These are phyloP conservation scores for Polymixis flavicincta DNA, from an alignment of 2,888 invertebrate genomes.

Conservation along the genomic window DNA sequence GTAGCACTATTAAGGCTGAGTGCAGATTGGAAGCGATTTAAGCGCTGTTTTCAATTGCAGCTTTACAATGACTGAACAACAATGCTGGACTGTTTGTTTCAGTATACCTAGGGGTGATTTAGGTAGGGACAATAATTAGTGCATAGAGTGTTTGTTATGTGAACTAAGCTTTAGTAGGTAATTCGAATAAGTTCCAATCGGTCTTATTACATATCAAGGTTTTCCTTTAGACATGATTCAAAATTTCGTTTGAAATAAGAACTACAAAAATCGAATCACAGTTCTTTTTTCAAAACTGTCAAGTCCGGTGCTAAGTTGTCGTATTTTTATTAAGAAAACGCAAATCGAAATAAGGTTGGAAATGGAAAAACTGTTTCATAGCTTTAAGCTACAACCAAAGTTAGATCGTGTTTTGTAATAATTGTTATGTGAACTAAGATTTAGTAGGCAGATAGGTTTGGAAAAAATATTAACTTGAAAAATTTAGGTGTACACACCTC, in stretches of 20 bases:
- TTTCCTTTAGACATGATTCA: no score
- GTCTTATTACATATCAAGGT: neutral
- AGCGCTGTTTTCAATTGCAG: constrained; percentile 16
- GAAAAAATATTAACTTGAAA: neutral
- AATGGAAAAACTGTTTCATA: neutral
- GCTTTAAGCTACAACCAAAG: no score
- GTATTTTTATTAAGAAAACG: no score
- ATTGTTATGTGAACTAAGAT: no score
- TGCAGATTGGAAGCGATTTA: constrained; percentile 15
- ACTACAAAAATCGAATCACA: no score
- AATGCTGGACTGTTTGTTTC: neutral
- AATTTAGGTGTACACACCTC: neutral
- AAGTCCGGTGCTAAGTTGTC: no score
- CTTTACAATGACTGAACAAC: constrained; percentile 5
- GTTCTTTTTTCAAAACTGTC: no score
- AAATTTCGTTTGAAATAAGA: no score
- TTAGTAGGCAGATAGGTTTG: no score
- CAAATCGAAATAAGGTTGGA: no score
- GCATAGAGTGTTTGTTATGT: neutral
- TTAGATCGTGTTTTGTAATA: no score
- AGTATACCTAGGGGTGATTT: no score
- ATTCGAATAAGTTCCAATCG: neutral
- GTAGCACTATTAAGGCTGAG: constrained; percentile 2
- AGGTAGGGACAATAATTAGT: neutral
- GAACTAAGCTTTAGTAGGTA: neutral